Evolutionary conservation across 2,113 vertebrate species (phyloP).

Genomic region (Nansenia antarctica): DNA sequence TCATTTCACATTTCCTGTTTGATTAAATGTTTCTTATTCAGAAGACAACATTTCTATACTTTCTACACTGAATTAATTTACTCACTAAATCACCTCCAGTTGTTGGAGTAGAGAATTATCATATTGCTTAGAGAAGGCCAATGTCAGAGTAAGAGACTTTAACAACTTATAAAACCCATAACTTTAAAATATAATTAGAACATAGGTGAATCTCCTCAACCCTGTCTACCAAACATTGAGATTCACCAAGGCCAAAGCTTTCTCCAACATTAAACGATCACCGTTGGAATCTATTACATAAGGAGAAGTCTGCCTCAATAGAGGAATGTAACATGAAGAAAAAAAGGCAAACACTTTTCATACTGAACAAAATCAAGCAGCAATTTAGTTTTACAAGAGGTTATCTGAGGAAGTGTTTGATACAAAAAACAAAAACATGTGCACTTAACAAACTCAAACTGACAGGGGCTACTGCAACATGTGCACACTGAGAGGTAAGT

Average conservation of each 20-base stretch:
- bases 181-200: constrained; percentile 15
- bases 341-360: constrained; percentile 69
- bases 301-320: constrained; percentile 73
- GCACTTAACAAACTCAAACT: constrained; percentile 74
- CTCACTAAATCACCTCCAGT: too few relatives aligned
- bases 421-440: constrained; percentile 73
- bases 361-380: constrained; percentile 78
- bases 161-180: constrained; percentile 25
- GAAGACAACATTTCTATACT: too few relatives aligned
- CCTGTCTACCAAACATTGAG: constrained; percentile 39
- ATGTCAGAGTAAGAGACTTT: constrained; percentile 6
- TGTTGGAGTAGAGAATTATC: constrained; percentile 10
- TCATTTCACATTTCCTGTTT: too few relatives aligned
- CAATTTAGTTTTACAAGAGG: constrained; percentile 80
- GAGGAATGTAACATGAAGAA: constrained; percentile 66
- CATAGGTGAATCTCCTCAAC: constrained; percentile 21
- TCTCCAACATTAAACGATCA: constrained; percentile 42
- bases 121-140: constrained; percentile 23
- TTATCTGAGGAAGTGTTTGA: constrained; percentile 73
- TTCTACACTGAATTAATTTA: too few relatives aligned
- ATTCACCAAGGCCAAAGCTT: constrained; percentile 47
- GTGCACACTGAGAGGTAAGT: constrained; percentile 72
- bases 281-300: constrained; percentile 59
- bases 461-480: constrained; percentile 70
- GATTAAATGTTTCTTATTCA: too few relatives aligned